A percentile compares a stretch with the other conserved stretches of the same genome.
phyloP scores from a whole-genome alignment of 2,797 vertebrate species.

The Dicrostonyx torquatus region DNA sequence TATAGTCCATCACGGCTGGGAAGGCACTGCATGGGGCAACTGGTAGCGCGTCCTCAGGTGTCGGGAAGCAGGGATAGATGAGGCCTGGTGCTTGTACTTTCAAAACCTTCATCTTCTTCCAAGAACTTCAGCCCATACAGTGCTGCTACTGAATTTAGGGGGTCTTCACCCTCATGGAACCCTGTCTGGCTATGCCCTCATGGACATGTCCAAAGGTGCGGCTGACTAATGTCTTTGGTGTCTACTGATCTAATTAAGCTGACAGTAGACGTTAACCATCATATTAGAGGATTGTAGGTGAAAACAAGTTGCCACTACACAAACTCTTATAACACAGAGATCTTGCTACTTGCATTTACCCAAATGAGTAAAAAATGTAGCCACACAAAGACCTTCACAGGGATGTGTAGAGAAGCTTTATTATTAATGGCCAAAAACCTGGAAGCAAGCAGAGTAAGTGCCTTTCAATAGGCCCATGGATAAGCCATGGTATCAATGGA shows the following conservation, averaged over 20 bases:
- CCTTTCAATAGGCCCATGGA: neutral
- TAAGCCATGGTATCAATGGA: neutral
- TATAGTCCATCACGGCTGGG: neutral
- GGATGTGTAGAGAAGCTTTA: neutral
- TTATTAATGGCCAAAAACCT: neutral
- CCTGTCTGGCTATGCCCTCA: neutral
- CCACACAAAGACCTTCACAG: neutral
- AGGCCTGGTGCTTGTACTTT: too few relatives aligned
- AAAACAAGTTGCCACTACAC: neutral
- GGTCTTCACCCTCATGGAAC: neutral
- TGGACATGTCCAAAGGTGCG: neutral
- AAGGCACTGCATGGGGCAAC: neutral
- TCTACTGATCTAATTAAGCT: neutral
- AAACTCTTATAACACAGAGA: neutral
- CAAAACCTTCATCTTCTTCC: neutral
- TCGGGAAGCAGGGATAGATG: neutral
- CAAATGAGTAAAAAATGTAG: neutral
- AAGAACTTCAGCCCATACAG: neutral
- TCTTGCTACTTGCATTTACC: neutral
- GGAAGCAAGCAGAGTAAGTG: neutral
- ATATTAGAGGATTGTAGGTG: neutral
- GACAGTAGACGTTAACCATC: neutral
- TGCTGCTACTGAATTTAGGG: neutral
- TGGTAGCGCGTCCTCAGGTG: neutral
- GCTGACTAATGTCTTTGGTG: neutral